A percentile compares a stretch with the other conserved stretches of the same genome.
Evolutionary conservation across 1,140 invertebrate genomes (phyloP).

Genomic region (Calephelis nemesis): DNA sequence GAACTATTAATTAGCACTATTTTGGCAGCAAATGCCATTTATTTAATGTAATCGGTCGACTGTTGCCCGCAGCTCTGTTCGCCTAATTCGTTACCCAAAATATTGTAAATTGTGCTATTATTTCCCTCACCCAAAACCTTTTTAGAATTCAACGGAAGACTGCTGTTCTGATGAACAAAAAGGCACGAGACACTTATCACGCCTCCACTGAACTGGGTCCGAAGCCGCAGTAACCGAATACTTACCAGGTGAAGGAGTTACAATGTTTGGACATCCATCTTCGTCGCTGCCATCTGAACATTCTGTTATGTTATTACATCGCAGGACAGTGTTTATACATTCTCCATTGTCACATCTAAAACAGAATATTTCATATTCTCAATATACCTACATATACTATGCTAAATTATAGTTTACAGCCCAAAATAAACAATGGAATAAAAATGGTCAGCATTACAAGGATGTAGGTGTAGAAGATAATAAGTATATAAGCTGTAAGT

Average conservation of each 20-base stretch:
- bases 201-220: no score
- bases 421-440: background rate
- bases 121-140: no score
- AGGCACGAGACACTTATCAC: background rate
- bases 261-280: slow-evolving; percentile 48
- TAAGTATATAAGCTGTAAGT: no score
- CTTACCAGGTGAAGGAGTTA: slow-evolving; percentile 41
- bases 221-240: background rate
- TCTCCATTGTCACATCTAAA: slow-evolving; percentile 60
- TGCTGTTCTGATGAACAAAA: no score
- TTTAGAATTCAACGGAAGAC: no score
- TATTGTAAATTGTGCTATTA: no score
- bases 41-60: no score
- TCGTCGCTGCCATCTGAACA: slow-evolving; percentile 90
- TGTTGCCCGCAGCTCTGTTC: no score
- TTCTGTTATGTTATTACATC: slow-evolving; percentile 79
- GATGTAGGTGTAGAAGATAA: no score
- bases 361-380: slow-evolving; percentile 19
- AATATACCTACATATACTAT: background rate
- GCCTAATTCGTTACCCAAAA: no score
- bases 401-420: background rate
- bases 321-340: slow-evolving; percentile 69
- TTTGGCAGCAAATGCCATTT: no score
- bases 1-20: no score
- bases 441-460: background rate